phyloP scores from a whole-genome alignment of 2,888 invertebrate genomes.

The Zelleria hepariella region DNA sequence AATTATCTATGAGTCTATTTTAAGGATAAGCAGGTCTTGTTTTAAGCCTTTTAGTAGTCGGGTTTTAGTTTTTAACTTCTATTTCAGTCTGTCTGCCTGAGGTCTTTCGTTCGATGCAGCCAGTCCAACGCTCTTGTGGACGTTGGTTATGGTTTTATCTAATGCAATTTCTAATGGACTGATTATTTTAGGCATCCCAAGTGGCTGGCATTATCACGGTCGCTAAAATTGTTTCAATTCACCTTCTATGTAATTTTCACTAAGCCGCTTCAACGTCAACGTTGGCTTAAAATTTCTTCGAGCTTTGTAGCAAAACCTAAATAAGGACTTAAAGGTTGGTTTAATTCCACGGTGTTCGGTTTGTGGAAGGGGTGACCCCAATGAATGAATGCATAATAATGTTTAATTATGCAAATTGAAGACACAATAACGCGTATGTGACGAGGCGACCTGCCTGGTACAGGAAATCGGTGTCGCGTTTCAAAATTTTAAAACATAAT shows the following conservation, averaged over 20 bases:
- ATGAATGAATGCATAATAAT: slow-evolving; percentile 61
- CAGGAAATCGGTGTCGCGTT: slow-evolving; percentile 59
- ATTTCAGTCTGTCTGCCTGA: too few species aligned
- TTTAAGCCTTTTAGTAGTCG: too few species aligned
- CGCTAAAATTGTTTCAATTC: not conserved
- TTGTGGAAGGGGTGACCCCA: slow-evolving; percentile 43
- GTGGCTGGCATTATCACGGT: not conserved
- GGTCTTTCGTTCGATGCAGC: too few species aligned
- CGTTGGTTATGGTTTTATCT: too few species aligned
- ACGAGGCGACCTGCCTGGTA: slow-evolving; percentile 33
- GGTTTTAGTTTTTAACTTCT: too few species aligned
- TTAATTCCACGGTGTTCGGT: slow-evolving; percentile 26
- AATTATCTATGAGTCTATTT: too few species aligned
- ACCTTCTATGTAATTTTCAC: not conserved
- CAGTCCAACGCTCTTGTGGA: too few species aligned
- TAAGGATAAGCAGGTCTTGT: too few species aligned
- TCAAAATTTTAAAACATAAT: slow-evolving; percentile 15
- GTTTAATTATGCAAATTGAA: slow-evolving; percentile 63
- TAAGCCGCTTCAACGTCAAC: not conserved
- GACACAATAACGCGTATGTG: slow-evolving; percentile 43
- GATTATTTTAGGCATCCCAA: too few species aligned
- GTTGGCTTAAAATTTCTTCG: not conserved
- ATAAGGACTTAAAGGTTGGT: slow-evolving; percentile 9
- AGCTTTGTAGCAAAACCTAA: not conserved
- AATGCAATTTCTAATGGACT: too few species aligned